A percentile compares a stretch with the other conserved stretches of the same genome.
Conservation (phyloP, 2,797 vertebrate species). For the Labroides dimidiatus region DNA sequence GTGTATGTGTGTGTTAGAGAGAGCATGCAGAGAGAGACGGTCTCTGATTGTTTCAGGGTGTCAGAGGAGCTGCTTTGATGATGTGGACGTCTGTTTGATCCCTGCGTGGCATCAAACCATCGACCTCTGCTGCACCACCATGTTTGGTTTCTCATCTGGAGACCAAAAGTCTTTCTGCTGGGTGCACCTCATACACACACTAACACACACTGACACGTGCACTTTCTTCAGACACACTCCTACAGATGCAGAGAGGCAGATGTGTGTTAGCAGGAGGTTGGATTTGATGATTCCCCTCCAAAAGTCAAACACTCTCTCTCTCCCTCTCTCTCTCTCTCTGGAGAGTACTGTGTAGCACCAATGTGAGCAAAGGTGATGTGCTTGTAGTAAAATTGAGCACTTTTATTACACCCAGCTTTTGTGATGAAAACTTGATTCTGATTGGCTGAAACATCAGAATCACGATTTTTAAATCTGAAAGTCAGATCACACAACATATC, state of each 20-base stretch:
- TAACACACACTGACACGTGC: background rate
- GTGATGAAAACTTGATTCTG: too few relatives aligned
- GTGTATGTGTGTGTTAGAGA: background rate
- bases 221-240: background rate
- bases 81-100: constrained; percentile 39
- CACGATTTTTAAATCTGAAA: too few relatives aligned
- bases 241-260: background rate
- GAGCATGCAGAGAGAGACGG: constrained; percentile 23
- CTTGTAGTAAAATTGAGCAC: too few relatives aligned
- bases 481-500: too few relatives aligned
- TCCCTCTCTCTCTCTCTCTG: too few relatives aligned
- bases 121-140: constrained; percentile 1
- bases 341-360: too few relatives aligned
- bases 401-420: too few relatives aligned
- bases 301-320: too few relatives aligned
- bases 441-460: too few relatives aligned
- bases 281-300: too few relatives aligned
- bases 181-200: background rate
- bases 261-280: too few relatives aligned
- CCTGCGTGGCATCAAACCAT: constrained; percentile 20
- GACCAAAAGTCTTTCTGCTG: background rate
- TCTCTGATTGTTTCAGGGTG: constrained; percentile 47
- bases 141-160: background rate
- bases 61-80: constrained; percentile 54
- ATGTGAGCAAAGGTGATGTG: too few relatives aligned